Percentiles rank a stretch among this genome's conserved stretches.
phyloP scores from a whole-genome alignment of 2,113 vertebrate species.

The Chitala chitala region DNA sequence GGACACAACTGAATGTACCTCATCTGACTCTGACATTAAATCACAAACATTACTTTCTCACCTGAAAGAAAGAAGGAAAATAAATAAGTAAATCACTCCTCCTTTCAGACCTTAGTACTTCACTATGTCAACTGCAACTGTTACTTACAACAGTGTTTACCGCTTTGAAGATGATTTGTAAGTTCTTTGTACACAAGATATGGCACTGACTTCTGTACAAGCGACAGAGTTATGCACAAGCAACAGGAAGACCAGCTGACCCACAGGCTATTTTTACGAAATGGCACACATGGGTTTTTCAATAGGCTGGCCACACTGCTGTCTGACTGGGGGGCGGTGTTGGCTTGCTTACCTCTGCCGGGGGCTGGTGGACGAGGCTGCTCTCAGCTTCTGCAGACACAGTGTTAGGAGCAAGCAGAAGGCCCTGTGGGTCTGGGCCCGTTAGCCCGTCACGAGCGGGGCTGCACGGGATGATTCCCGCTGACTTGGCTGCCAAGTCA shows the following conservation, averaged over 20 bases:
- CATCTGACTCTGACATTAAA: background rate
- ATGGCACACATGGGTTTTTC: no score
- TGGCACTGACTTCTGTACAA: background rate
- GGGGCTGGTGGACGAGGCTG: slow-evolving; percentile 39
- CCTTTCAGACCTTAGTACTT: no score
- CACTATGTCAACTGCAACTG: no score
- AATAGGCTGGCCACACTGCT: background rate
- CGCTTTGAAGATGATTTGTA: background rate
- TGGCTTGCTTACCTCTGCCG: slow-evolving; percentile 53
- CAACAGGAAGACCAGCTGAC: no score
- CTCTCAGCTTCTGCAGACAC: slow-evolving; percentile 32
- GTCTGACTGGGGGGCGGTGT: background rate
- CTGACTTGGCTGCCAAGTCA: slow-evolving; percentile 87
- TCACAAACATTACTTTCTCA: background rate
- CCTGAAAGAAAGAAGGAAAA: no score
- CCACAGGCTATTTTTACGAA: no score
- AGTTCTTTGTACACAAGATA: background rate
- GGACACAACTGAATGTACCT: no score
- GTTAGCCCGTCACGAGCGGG: slow-evolving; percentile 69
- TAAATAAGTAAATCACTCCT: no score
- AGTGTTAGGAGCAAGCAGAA: slow-evolving; percentile 49
- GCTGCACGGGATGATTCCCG: slow-evolving; percentile 88
- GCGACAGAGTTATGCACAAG: no score
- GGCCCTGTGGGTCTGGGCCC: slow-evolving; percentile 36
- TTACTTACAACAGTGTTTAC: no score